Conservation (phyloP, 2,113 vertebrate species). For the Lophotis ruficrista region DNA sequence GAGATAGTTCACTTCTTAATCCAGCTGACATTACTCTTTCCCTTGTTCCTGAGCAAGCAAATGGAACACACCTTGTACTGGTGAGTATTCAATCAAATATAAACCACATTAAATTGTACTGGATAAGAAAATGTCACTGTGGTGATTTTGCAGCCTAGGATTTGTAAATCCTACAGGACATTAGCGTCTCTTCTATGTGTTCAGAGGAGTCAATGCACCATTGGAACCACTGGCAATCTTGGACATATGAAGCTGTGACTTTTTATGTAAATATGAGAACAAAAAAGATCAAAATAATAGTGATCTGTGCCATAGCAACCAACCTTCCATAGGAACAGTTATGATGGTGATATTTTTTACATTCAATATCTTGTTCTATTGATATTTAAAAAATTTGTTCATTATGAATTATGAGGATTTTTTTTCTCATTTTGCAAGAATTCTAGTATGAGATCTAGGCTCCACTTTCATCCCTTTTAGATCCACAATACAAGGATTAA, state of each 20-base stretch:
- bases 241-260: fast-evolving
- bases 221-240: neutral
- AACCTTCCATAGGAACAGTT: neutral
- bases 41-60: neutral
- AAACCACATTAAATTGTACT: neutral
- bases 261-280: neutral
- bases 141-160: neutral
- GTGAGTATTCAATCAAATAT: neutral
- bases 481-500: neutral
- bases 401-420: neutral
- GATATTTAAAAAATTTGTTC: neutral
- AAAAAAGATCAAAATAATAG: neutral
- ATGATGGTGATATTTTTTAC: neutral
- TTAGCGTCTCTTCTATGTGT: neutral
- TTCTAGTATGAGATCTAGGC: neutral
- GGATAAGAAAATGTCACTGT: neutral
- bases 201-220: neutral
- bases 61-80: neutral
- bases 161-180: neutral
- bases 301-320: neutral
- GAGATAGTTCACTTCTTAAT: neutral
- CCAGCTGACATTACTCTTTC: neutral
- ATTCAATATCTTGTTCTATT: neutral
- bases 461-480: neutral
- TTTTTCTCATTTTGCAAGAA: neutral